These are phyloP conservation scores for Balearica regulorum DNA, from an alignment of 2,797 vertebrate species.

Conservation along the genomic window DNA sequence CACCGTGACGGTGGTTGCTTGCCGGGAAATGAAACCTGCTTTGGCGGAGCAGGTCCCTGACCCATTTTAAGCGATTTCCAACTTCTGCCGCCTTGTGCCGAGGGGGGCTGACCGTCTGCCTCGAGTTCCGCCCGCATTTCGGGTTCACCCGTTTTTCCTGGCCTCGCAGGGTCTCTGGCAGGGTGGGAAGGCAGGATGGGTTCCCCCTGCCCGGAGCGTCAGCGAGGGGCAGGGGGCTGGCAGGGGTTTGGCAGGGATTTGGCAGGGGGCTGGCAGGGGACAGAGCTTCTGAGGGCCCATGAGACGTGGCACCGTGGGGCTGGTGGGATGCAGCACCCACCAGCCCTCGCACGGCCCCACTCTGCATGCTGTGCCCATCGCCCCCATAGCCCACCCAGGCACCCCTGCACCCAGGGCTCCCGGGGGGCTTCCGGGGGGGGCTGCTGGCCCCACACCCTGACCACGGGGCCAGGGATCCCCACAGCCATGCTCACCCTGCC, in stretches of 20 bases:
- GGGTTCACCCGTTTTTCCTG: rapidly evolving
- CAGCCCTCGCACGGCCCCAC: rapidly evolving
- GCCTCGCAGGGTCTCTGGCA: rapidly evolving
- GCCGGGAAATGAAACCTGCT: not conserved
- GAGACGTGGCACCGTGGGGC: rapidly evolving
- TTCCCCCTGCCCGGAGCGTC: not conserved
- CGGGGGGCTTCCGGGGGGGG: rapidly evolving
- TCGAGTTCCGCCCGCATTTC: rapidly evolving
- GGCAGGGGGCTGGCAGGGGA: not conserved
- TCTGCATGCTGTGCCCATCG: rapidly evolving
- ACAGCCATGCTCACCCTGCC: rapidly evolving
- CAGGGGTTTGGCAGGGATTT: not conserved
- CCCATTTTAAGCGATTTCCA: not conserved
- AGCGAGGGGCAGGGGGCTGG: not conserved
- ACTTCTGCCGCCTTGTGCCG: not conserved
- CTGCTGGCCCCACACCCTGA: not conserved
- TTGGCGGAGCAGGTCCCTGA: not conserved
- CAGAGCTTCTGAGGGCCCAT: not conserved
- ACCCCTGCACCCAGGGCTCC: not conserved
- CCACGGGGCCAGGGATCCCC: too few relatives aligned
- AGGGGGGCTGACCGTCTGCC: rapidly evolving
- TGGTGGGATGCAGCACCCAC: not conserved
- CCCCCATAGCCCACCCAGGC: not conserved
- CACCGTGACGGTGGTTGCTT: not conserved
- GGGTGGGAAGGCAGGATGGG: not conserved